Evolutionary conservation across 2,113 vertebrate species (phyloP).

Genomic region (Xenopus laevis): DNA sequence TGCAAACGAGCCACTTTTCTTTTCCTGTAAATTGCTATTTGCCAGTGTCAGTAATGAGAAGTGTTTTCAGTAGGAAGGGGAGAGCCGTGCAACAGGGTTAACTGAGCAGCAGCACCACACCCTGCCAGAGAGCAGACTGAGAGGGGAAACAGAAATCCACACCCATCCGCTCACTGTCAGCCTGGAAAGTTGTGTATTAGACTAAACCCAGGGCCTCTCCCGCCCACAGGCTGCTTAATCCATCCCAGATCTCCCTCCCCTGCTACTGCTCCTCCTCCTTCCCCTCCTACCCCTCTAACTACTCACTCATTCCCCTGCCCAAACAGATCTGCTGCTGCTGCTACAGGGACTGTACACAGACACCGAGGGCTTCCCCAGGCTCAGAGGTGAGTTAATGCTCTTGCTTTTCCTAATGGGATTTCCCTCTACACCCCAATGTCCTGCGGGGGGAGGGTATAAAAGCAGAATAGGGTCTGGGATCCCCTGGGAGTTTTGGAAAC

Average conservation of each 20-base stretch:
- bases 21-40: not conserved
- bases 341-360: not conserved
- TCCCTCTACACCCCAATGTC: too few relatives aligned
- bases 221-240: constrained; percentile 4
- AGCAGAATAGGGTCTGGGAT: not conserved
- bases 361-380: too few relatives aligned
- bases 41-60: not conserved
- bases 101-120: constrained; percentile 6
- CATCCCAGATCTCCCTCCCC: constrained; percentile 6
- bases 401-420: not conserved
- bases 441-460: too few relatives aligned
- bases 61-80: not conserved
- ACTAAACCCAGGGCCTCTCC: constrained; percentile 7
- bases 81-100: not conserved
- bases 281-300: constrained; percentile 12
- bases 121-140: not conserved
- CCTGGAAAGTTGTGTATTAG: constrained; percentile 2
- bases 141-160: not conserved
- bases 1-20: too few relatives aligned
- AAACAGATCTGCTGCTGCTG: not conserved
- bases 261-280: constrained; percentile 1
- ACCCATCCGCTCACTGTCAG: not conserved
- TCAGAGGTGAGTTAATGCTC: not conserved
- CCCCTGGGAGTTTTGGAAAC: not conserved
- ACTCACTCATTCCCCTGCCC: not conserved